Evolutionary conservation across 2,797 vertebrate genomes (phyloP), one percentile per base, ranked within the genome.

Genomic region (Ambastaia sidthimunki): DNA sequence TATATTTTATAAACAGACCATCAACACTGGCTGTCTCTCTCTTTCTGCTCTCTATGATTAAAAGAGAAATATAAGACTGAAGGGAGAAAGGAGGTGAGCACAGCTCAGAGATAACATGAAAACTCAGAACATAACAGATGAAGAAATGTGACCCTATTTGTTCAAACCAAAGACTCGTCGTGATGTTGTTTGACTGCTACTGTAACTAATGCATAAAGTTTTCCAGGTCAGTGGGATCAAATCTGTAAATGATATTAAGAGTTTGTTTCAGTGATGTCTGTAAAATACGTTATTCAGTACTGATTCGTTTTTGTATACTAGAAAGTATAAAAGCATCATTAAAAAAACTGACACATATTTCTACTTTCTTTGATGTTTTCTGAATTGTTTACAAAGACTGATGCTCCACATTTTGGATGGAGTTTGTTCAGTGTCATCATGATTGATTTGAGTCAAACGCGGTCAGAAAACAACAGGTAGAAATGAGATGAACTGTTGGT

Each of bases 11-110:
- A 74, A 18, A 74, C 65, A 62, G 72, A 34, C 57, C 68, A 55
- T 85, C 83, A 87, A 86, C 84, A 88, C 85, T 71, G 3, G 15
- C 50, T 72, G 59, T 68, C 31, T 78, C 69, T 48, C 66, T 67
- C 11, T 7, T 28, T 3, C 47, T 19, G 23, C 48, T 44, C n/a
- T 59, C 77, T 44, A 21, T 62, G 44, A 80, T 48, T 52, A 48
- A 68, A 66, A 37, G 10, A 19, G 1, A 57, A 65, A 71, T 44
- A 18, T 44, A 67, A 37, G 57, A 65, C 16, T 65, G 12, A 81
- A 59, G 1, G 0, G 21, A 41, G 55, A 66, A 73, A 83, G 16
- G 62, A 21, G 21, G 31, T 57, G 57, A 77, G 50, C 71, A 71
- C 62, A 54, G 67, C 28, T 28, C 4, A 68, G n/a, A 68, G 34